Percentiles rank a stretch among this genome's conserved stretches.
Evolutionary conservation across 1,140 invertebrate genomes (phyloP).

Genomic region (Drosophila mauritiana): DNA sequence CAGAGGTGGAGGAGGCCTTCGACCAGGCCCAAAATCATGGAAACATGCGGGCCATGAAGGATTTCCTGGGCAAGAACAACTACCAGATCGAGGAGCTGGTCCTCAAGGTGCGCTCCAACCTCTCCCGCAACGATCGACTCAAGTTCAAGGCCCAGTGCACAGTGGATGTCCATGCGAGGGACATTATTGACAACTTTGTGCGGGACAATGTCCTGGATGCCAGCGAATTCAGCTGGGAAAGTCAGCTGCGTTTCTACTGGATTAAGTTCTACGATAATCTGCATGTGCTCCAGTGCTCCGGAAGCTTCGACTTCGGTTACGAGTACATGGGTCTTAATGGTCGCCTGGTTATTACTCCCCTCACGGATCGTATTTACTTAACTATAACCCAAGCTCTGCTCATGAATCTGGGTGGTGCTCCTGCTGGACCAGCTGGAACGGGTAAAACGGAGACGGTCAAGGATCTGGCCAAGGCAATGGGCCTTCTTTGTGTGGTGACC

Average conservation of each 20-base stretch:
- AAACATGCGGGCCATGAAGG: slow-evolving; percentile 94
- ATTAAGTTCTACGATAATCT: slow-evolving; percentile 92
- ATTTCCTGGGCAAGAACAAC: slow-evolving; percentile 92
- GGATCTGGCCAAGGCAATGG: slow-evolving; percentile 95
- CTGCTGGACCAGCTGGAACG: slow-evolving; percentile 90
- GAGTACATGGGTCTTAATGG: slow-evolving; percentile 98
- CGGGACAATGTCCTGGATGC: slow-evolving; percentile 93
- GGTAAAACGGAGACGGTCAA: slow-evolving; percentile 97
- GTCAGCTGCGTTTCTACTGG: slow-evolving; percentile 96
- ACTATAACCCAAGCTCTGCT: slow-evolving; percentile 96
- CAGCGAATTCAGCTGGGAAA: slow-evolving; percentile 96
- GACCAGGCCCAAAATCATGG: slow-evolving; percentile 89
- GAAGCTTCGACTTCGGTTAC: slow-evolving; percentile 94
- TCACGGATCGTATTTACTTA: slow-evolving; percentile 96
- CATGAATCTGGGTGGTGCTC: slow-evolving; percentile 95
- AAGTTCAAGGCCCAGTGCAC: slow-evolving; percentile 95
- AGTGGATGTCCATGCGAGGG: slow-evolving; percentile 94
- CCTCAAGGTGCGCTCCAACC: slow-evolving; percentile 86
- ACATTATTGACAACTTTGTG: slow-evolving; percentile 95
- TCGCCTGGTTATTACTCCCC: slow-evolving; percentile 94
- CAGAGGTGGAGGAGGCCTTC: slow-evolving; percentile 96
- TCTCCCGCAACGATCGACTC: slow-evolving; percentile 91
- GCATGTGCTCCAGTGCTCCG: slow-evolving; percentile 93
- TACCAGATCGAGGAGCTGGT: slow-evolving; percentile 94
- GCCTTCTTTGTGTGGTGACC: slow-evolving; percentile 94